Conservation (phyloP, 2,113 vertebrate genomes). For the Anas platyrhynchos region DNA sequence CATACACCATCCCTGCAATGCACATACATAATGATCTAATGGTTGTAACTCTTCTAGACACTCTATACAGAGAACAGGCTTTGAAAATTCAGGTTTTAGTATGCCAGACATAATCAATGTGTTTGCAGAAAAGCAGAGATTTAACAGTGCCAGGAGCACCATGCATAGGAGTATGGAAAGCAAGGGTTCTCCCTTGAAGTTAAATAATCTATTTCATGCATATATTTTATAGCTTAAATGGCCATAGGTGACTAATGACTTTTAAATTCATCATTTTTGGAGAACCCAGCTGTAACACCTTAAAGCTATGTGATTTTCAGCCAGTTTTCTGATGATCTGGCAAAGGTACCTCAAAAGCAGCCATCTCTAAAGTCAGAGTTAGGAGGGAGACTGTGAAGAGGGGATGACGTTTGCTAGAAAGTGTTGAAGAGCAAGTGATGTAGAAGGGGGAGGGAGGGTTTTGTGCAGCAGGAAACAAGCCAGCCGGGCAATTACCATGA, state of each 20-base stretch:
- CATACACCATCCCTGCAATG: not conserved
- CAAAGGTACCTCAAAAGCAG: not conserved
- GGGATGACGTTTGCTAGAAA: not conserved
- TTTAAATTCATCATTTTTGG: not conserved
- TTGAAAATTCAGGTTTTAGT: not conserved
- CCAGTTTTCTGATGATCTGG: not conserved
- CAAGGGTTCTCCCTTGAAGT: not conserved
- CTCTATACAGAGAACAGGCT: not conserved
- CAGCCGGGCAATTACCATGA: not conserved
- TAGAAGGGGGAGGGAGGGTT: not conserved
- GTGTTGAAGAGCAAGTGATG: accelerated
- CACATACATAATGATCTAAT: not conserved
- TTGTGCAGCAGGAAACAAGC: not conserved
- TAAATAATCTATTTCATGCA: not conserved
- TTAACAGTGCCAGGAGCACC: not conserved
- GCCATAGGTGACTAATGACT: not conserved
- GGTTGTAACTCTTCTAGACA: not conserved
- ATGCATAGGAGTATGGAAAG: not conserved
- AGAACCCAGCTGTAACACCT: not conserved
- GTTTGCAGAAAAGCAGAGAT: not conserved
- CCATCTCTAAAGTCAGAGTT: not conserved
- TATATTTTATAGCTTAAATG: not conserved
- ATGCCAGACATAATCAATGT: not conserved
- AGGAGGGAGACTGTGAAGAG: not conserved
- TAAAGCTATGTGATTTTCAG: not conserved